A percentile compares a stretch with the other conserved stretches of the same genome.
These are phyloP conservation scores for Hirudo medicinalis DNA, from an alignment of 1,140 invertebrate species.

Conservation along the genomic window DNA sequence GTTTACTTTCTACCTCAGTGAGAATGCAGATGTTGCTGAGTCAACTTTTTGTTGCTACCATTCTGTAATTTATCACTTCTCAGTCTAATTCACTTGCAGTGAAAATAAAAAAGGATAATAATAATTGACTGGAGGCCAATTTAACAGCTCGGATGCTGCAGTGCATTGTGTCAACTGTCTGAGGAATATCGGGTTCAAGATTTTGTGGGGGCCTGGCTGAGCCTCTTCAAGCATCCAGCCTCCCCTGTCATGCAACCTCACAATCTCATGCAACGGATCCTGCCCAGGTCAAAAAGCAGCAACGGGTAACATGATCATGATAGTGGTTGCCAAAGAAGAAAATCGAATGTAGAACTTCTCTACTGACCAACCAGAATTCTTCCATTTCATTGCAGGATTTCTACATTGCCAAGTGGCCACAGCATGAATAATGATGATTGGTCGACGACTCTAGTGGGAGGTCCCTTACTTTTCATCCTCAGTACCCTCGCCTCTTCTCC, in stretches of 20 bases:
- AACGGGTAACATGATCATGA: neutral
- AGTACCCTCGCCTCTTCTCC: slow-evolving; percentile 48
- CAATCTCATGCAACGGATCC: neutral
- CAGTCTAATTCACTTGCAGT: too few species aligned
- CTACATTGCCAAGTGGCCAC: neutral
- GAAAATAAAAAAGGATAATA: too few species aligned
- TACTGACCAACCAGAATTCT: too few species aligned
- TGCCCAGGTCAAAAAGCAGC: neutral
- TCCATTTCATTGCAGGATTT: too few species aligned
- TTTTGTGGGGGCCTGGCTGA: slow-evolving; percentile 40
- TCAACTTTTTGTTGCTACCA: too few species aligned
- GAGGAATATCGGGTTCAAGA: slow-evolving; percentile 39
- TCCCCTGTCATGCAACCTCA: neutral
- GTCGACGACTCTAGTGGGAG: slow-evolving; percentile 28
- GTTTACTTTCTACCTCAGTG: too few species aligned
- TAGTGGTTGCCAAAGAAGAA: too few species aligned
- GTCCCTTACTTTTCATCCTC: slow-evolving; percentile 43
- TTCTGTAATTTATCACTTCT: too few species aligned
- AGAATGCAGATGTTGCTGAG: too few species aligned
- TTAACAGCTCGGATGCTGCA: slow-evolving; percentile 43
- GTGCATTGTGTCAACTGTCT: slow-evolving; percentile 41
- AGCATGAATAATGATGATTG: slow-evolving; percentile 3
- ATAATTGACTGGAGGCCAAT: neutral
- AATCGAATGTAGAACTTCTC: too few species aligned
- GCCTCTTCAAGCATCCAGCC: neutral